phyloP scores from a whole-genome alignment of 92 coral and sea anemone species.

The Paramuricea clavata region DNA sequence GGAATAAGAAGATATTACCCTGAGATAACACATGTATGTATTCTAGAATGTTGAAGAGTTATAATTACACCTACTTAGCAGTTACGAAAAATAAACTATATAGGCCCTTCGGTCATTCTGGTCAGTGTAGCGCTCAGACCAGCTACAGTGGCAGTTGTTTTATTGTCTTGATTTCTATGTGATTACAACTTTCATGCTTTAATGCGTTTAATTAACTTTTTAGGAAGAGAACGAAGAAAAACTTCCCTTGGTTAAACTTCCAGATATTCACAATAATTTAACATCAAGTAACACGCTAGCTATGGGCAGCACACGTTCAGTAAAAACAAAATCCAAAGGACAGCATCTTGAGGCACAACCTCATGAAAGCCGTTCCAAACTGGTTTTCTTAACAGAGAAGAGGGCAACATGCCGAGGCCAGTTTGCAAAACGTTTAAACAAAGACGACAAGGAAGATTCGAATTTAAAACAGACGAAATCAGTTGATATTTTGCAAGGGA shows the following conservation, averaged over 20 bases:
- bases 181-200: background rate
- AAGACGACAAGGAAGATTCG: conserved; percentile 64
- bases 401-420: conserved; percentile 88
- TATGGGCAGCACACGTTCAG: conserved; percentile 11
- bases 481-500: conserved; percentile 72
- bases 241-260: background rate
- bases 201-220: background rate
- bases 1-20: conserved; percentile 47
- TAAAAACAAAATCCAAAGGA: conserved; percentile 43
- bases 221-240: conserved; percentile 3
- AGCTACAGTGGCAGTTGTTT: too few species aligned
- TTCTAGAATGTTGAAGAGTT: too few species aligned
- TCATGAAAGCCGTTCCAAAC: conserved; percentile 68
- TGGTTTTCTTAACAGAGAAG: conserved; percentile 85
- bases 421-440: conserved; percentile 86
- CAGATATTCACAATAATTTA: background rate
- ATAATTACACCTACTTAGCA: too few species aligned
- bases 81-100: too few species aligned
- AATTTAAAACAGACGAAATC: conserved; percentile 72
- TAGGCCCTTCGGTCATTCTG: too few species aligned
- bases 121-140: too few species aligned
- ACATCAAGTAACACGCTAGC: conserved; percentile 20
- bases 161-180: too few species aligned
- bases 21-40: conserved; percentile 16
- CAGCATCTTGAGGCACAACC: conserved; percentile 18